phyloP scores from a whole-genome alignment of 92 coral and sea anemone species.

The Porites rus region DNA sequence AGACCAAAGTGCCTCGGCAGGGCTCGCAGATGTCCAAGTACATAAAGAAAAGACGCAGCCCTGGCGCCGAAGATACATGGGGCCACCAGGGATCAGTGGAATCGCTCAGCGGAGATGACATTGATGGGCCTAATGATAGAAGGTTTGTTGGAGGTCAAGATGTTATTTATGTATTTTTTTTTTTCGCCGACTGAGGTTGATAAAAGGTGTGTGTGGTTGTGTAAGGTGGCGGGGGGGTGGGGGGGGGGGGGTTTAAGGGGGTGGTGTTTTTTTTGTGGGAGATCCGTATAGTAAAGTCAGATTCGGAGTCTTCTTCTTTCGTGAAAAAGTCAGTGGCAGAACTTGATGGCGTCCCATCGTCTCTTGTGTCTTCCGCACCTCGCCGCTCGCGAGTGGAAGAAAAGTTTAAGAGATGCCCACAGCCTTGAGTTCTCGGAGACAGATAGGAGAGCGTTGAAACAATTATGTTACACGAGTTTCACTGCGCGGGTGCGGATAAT shows the following conservation, averaged over 20 bases:
- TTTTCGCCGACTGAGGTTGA: not conserved
- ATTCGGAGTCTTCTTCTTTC: not conserved
- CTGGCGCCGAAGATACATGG: slow-evolving; percentile 56
- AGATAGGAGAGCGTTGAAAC: too few species aligned
- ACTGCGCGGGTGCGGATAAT: too few species aligned
- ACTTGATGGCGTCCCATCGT: not conserved
- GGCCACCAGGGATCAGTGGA: slow-evolving; percentile 72
- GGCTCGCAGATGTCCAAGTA: slow-evolving; percentile 98
- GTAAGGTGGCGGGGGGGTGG: too few species aligned
- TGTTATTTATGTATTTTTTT: not conserved
- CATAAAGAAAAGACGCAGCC: slow-evolving; percentile 52
- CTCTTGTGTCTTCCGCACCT: too few species aligned
- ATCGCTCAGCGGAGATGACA: slow-evolving; percentile 70
- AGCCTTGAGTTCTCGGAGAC: too few species aligned
- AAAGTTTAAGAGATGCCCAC: too few species aligned
- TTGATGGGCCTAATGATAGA: slow-evolving; percentile 13
- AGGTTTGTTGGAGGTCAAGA: slow-evolving; percentile 21
- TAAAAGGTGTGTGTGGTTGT: too few species aligned
- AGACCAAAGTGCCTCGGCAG: slow-evolving; percentile 83
- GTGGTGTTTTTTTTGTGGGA: too few species aligned
- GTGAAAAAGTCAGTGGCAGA: not conserved
- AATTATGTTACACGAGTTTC: too few species aligned
- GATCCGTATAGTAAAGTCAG: too few species aligned
- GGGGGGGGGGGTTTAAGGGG: too few species aligned
- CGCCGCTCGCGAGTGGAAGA: too few species aligned